Percentiles rank a stretch among this genome's conserved stretches.
Evolutionary conservation across 2,113 vertebrate species (phyloP).

Genomic region (Diphyllodes magnificus): DNA sequence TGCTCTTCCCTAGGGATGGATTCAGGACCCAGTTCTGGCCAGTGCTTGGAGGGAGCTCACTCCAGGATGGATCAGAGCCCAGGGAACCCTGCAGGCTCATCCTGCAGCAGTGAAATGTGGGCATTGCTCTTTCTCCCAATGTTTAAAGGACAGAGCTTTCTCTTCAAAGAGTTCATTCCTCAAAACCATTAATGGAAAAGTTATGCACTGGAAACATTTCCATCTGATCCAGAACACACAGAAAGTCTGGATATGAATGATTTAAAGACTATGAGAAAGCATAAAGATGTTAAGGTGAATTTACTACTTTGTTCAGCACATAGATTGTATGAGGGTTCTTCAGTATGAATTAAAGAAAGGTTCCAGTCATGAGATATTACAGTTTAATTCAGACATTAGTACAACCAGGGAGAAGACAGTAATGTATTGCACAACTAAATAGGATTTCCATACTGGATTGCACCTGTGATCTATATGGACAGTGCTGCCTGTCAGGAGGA

Average conservation of each 20-base stretch:
- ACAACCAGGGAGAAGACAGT: neutral
- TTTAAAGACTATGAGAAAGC: conserved; percentile 32
- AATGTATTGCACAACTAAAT: neutral
- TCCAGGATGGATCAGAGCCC: neutral
- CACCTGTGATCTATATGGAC: neutral
- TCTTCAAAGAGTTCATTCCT: neutral
- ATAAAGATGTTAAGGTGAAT: conserved; percentile 43
- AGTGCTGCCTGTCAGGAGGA: neutral
- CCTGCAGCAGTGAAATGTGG: neutral
- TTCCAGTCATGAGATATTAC: conserved; percentile 4
- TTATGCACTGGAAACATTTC: neutral
- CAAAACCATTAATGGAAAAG: neutral
- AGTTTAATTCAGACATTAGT: neutral
- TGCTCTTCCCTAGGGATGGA: neutral
- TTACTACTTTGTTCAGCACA: conserved; percentile 36
- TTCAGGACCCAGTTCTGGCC: neutral
- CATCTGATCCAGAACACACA: neutral
- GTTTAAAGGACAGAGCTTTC: neutral
- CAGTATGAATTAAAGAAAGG: conserved; percentile 41
- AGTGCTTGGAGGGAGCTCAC: neutral
- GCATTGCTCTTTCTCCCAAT: neutral
- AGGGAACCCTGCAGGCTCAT: neutral
- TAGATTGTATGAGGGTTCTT: neutral
- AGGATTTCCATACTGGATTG: neutral
- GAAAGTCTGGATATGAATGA: conserved; percentile 23